Percentiles rank a stretch among this genome's conserved stretches.
Evolutionary conservation across 2,797 vertebrate genomes (phyloP).

Genomic region (Notamacropus eugenii): DNA sequence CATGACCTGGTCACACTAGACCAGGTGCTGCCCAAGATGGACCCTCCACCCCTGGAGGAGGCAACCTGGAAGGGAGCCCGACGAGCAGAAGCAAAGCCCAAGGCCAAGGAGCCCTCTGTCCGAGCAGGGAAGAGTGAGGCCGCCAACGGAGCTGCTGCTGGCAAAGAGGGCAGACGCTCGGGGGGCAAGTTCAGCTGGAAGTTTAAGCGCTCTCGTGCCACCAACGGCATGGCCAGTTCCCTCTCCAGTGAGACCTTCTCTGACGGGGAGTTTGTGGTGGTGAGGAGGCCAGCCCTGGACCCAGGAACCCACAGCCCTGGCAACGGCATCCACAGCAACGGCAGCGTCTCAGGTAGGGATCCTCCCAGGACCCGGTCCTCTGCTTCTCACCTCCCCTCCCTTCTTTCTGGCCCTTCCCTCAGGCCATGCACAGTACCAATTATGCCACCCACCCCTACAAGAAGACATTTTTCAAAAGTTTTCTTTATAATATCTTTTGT

Average conservation of each 20-base stretch:
- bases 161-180: constrained; percentile 80
- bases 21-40: constrained; percentile 83
- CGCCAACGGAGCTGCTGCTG: constrained; percentile 19
- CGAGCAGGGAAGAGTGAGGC: constrained; percentile 73
- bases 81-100: constrained; percentile 77
- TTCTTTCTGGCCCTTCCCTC: not conserved
- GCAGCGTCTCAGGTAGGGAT: constrained; percentile 82
- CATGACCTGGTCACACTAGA: constrained; percentile 84
- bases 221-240: constrained; percentile 71
- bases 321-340: constrained; percentile 71
- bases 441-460: not conserved
- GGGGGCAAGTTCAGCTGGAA: constrained; percentile 76
- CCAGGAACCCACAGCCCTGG: constrained; percentile 56
- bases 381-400: not conserved
- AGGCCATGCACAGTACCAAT: not conserved
- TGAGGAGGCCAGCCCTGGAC: constrained; percentile 80
- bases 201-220: constrained; percentile 72
- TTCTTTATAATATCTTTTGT: not conserved
- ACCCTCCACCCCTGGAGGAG: constrained; percentile 75
- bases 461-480: no score
- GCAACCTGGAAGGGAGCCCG: constrained; percentile 34
- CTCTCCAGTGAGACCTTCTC: constrained; percentile 77
- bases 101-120: constrained; percentile 74
- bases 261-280: constrained; percentile 74
- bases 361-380: not conserved